Base-by-base conservation (phyloP, 2,113 vertebrate genomes). In the Centropus bengalensis region DNA sequence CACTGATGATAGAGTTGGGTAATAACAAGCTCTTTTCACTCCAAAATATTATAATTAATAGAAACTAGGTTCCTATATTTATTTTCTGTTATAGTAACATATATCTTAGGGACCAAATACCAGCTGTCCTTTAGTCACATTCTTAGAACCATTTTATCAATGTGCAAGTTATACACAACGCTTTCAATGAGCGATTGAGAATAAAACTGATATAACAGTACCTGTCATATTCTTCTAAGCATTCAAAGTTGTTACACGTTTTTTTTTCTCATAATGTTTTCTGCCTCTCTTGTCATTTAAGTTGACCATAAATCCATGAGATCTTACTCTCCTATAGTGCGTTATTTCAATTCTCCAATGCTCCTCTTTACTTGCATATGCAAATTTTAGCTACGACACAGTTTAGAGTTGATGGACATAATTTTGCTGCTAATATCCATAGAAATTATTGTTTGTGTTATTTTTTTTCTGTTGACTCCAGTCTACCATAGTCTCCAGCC, bases 371-470 rank as follows among this genome's bases (percentile, higher is more conserved):
- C 80, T 94, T 96, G 26, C 47, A 89, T 86, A 91, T 94, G 71
- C 14, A 94, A 91, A 96, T 88, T 86, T 14, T 14, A 93, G 33
- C 14, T 33, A 74, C 45, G n/a, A 47, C 70, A n/a, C 12, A 74
- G 26, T 89, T 89, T 94, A n/a, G n/a, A n/a, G n/a, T n/a, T 36
- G 36, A 36, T 36, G 75, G 84, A 91, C 82, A 54, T 80, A 70
- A 71, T 89, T 89, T 82, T 94, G 89, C 78, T 96, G 89, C 74
- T 97, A 94, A 81, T 86, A 94, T 44, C 84, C 84, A 73, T 87
- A 80, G 82, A 94, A 85, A 27, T 88, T 89, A 49, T 55, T 94
- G n/a, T 52, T 24, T 93, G 71, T 95, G 59, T 49, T n/a, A n/a
- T n/a, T 79, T 42, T 90, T 94, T 94, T 94, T 83, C 45, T 89